phyloP scores from a whole-genome alignment of 2,888 invertebrate species.

The Tridacna crocea region DNA sequence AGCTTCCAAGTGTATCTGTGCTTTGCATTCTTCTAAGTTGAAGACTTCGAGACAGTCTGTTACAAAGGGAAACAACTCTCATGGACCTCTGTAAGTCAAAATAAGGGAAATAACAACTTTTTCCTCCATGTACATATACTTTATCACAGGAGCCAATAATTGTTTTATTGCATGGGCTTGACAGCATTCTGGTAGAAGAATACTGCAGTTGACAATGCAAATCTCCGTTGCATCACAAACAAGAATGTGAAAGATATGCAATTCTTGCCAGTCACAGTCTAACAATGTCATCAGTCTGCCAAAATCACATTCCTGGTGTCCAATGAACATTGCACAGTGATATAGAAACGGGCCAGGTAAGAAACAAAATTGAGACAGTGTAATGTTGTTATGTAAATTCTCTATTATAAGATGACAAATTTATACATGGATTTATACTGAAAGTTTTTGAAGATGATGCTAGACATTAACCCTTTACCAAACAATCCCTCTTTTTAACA shows the following conservation, averaged over 20 bases:
- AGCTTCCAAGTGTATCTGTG: conserved; percentile 68
- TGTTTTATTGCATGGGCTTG: too few species aligned
- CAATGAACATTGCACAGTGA: neutral
- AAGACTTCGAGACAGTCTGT: conserved; percentile 82
- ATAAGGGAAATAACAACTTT: neutral
- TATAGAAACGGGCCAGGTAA: too few species aligned
- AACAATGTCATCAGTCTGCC: conserved; percentile 15
- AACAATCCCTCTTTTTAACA: neutral
- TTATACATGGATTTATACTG: too few species aligned
- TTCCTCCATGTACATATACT: neutral
- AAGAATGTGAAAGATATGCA: neutral
- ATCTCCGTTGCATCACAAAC: too few species aligned
- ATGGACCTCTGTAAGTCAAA: conserved; percentile 82
- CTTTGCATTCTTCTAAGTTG: conserved; percentile 74
- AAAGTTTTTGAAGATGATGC: too few species aligned
- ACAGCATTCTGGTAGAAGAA: too few species aligned
- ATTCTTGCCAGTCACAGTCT: conserved; percentile 18
- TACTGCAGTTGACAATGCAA: too few species aligned
- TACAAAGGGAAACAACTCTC: conserved; percentile 84
- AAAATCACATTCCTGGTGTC: conserved; percentile 1
- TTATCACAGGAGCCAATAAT: too few species aligned
- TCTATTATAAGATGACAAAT: too few species aligned
- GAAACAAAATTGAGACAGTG: too few species aligned
- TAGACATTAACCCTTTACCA: neutral
- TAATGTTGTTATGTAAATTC: too few species aligned